Evolutionary conservation across 2,888 invertebrate species (phyloP).

Genomic region (Meliscaeva auricollis): DNA sequence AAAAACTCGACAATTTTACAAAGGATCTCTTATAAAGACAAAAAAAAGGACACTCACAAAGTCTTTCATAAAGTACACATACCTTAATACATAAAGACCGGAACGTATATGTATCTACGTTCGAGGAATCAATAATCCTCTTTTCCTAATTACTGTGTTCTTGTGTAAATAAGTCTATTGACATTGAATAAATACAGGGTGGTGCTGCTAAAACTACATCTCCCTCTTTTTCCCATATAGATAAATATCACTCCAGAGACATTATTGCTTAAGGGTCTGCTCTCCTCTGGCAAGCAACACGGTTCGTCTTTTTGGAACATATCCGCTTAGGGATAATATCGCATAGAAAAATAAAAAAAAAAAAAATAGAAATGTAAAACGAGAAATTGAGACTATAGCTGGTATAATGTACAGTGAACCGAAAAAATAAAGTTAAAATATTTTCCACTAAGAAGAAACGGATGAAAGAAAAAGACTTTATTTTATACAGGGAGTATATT

Average conservation of each 20-base stretch:
- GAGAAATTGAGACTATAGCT: constrained; percentile 33
- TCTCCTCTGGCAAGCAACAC: constrained; percentile 53
- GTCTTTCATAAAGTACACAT: background rate
- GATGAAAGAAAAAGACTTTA: constrained; percentile 26
- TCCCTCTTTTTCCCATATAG: background rate
- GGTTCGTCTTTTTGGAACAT: constrained; percentile 43
- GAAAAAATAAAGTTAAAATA: constrained; percentile 65
- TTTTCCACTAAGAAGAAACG: constrained; percentile 21
- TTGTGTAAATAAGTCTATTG: constrained; percentile 76
- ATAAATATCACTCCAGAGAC: constrained; percentile 35
- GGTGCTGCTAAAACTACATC: constrained; percentile 33
- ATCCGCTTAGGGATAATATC: constrained; percentile 53
- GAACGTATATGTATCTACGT: constrained; percentile 16
- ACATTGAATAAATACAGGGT: constrained; percentile 69
- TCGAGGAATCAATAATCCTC: constrained; percentile 75
- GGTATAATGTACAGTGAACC: constrained; percentile 31
- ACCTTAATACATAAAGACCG: constrained; percentile 10
- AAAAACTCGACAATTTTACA: background rate
- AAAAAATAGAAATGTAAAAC: background rate
- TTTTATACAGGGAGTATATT: constrained; percentile 37
- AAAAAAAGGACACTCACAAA: background rate
- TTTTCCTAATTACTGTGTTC: constrained; percentile 76
- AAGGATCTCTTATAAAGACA: constrained; percentile 22
- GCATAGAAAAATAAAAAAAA: background rate
- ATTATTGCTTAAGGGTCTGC: constrained; percentile 38